A percentile compares a stretch with the other conserved stretches of the same genome.
Conservation (phyloP, 2,888 invertebrate genomes). For the Altica lythri region DNA sequence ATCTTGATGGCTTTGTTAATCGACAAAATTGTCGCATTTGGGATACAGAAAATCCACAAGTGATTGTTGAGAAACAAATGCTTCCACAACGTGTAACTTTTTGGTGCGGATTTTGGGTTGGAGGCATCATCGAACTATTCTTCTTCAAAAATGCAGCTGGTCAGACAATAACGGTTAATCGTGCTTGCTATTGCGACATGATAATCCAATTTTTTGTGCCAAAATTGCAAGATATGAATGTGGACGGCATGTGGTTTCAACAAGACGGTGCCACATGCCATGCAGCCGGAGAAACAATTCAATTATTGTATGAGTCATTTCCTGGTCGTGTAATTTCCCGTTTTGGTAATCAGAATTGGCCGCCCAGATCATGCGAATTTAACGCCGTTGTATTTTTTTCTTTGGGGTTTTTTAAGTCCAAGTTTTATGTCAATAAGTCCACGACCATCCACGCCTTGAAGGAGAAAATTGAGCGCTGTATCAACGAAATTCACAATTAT, state of each 20-base stretch:
- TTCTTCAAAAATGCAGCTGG: not conserved
- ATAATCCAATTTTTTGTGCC: not conserved
- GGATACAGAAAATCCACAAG: not conserved
- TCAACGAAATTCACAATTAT: too few relatives aligned
- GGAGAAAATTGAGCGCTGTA: not conserved
- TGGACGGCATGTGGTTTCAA: not conserved
- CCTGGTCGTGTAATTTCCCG: not conserved
- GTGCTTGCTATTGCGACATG: not conserved
- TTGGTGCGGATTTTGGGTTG: too few relatives aligned
- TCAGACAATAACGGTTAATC: not conserved
- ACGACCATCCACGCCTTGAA: too few relatives aligned
- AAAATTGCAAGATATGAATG: too few relatives aligned
- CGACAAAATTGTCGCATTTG: not conserved
- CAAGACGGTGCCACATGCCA: too few relatives aligned
- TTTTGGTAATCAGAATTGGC: conserved; percentile 6
- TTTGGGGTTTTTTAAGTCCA: not conserved
- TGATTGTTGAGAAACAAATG: not conserved
- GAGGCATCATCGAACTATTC: not conserved
- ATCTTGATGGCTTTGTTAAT: not conserved
- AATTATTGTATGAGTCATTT: too few relatives aligned
- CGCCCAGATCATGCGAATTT: conserved; percentile 1
- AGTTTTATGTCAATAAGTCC: not conserved
- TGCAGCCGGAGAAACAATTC: too few relatives aligned
- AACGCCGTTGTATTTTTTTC: too few relatives aligned
- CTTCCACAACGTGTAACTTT: too few relatives aligned